These are phyloP conservation scores for Ophion slaviceki DNA, from an alignment of 2,888 invertebrate species.

Conservation along the genomic window DNA sequence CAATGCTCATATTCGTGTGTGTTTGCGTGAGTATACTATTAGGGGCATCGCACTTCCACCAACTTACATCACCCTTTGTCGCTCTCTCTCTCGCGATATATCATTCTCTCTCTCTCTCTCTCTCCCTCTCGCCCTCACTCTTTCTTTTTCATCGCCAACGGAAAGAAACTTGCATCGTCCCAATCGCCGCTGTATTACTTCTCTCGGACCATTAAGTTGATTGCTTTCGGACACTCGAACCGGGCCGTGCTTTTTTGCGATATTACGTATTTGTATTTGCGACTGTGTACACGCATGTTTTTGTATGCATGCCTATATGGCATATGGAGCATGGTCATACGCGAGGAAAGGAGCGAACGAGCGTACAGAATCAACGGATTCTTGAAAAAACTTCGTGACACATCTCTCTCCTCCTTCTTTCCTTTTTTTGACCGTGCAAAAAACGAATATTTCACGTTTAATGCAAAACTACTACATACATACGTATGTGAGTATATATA, in stretches of 20 bases:
- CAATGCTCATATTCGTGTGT: neutral
- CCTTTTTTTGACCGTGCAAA: constrained; percentile 6
- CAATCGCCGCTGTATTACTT: constrained; percentile 65
- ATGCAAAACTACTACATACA: constrained; percentile 10
- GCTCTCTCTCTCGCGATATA: neutral
- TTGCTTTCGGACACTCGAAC: constrained; percentile 63
- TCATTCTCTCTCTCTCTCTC: neutral
- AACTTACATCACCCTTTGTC: neutral
- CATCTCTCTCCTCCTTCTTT: constrained; percentile 41
- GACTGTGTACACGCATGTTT: neutral
- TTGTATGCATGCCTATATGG: no score
- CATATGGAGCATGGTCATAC: neutral
- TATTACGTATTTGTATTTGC: neutral
- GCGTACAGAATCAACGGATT: constrained; percentile 29
- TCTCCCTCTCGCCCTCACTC: neutral
- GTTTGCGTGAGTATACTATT: neutral
- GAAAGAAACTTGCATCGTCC: constrained; percentile 60
- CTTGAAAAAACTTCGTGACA: constrained; percentile 46
- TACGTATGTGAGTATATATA: neutral
- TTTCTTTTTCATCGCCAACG: constrained; percentile 15
- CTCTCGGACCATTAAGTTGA: constrained; percentile 64
- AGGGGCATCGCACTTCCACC: neutral
- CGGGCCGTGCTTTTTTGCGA: constrained; percentile 34
- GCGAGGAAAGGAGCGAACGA: constrained; percentile 18
- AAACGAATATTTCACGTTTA: constrained; percentile 32